These are phyloP conservation scores for Numenius phaeopus DNA, from an alignment of 2,797 vertebrate genomes.

Conservation along the genomic window DNA sequence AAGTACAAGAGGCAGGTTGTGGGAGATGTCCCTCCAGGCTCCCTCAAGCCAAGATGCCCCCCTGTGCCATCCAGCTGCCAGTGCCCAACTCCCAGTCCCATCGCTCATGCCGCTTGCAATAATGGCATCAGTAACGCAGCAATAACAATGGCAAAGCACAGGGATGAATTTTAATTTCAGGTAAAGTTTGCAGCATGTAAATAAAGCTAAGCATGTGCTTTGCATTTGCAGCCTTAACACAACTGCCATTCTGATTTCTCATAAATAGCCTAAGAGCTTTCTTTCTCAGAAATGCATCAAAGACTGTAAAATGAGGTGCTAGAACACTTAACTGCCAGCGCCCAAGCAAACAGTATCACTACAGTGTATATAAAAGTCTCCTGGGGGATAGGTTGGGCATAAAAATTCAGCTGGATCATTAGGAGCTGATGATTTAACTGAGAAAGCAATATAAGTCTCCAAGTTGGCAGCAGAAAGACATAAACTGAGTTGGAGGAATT, in stretches of 20 bases:
- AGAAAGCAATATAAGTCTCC: constrained; percentile 57
- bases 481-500: constrained; percentile 57
- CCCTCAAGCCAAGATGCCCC: not conserved
- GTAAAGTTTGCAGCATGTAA: not conserved
- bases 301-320: constrained; percentile 42
- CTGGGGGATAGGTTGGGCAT: constrained; percentile 37
- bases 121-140: not conserved
- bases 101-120: not conserved
- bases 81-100: not conserved
- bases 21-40: not conserved
- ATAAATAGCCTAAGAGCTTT: not conserved
- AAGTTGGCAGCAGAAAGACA: constrained; percentile 59
- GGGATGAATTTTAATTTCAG: not conserved
- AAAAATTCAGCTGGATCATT: constrained; percentile 70
- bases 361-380: constrained; percentile 47
- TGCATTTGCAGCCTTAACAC: not conserved
- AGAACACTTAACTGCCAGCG: constrained; percentile 31
- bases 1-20: not conserved
- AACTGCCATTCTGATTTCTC: constrained; percentile 8
- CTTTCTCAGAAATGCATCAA: constrained; percentile 34
- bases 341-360: constrained; percentile 54
- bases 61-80: not conserved
- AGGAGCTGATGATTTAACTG: constrained; percentile 57
- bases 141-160: not conserved
- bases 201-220: not conserved